These are phyloP conservation scores for Myanophis thanlyinensis DNA, from an alignment of 2,113 vertebrate species.

Conservation along the genomic window DNA sequence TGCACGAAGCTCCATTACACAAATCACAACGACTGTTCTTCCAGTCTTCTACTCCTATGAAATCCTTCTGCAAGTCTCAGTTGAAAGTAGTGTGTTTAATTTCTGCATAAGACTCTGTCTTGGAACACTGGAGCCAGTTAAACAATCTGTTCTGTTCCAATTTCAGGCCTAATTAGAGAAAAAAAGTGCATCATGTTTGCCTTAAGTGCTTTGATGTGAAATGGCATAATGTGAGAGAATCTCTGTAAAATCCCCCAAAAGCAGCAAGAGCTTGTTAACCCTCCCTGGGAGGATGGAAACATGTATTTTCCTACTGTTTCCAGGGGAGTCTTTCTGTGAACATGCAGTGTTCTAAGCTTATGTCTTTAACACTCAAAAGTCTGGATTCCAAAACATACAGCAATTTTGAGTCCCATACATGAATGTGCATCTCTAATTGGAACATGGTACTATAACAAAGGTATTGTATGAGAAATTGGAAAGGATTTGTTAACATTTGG, in stretches of 20 bases:
- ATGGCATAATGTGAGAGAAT: not conserved
- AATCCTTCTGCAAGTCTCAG: not conserved
- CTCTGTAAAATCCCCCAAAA: not conserved
- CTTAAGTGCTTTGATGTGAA: conserved; percentile 11
- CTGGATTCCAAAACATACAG: not conserved
- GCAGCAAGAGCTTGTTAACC: not conserved
- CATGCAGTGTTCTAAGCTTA: not conserved
- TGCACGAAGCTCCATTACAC: too few species aligned
- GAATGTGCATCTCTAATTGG: not conserved
- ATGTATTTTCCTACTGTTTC: not conserved
- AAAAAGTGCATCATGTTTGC: not conserved
- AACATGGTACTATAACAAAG: not conserved
- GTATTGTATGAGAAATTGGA: conserved; percentile 3
- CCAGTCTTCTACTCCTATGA: not conserved
- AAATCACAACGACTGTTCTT: not conserved
- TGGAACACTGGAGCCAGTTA: not conserved
- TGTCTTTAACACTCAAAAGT: not conserved
- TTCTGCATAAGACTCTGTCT: not conserved
- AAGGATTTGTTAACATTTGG: not conserved
- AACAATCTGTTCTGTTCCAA: not conserved
- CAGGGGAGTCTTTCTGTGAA: not conserved
- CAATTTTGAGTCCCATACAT: conserved; percentile 14
- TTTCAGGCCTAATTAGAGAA: not conserved
- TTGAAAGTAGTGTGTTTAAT: not conserved
- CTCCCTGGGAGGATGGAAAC: not conserved